These are phyloP conservation scores for Coenonympha arcania DNA, from an alignment of 2,888 invertebrate genomes.

Conservation along the genomic window DNA sequence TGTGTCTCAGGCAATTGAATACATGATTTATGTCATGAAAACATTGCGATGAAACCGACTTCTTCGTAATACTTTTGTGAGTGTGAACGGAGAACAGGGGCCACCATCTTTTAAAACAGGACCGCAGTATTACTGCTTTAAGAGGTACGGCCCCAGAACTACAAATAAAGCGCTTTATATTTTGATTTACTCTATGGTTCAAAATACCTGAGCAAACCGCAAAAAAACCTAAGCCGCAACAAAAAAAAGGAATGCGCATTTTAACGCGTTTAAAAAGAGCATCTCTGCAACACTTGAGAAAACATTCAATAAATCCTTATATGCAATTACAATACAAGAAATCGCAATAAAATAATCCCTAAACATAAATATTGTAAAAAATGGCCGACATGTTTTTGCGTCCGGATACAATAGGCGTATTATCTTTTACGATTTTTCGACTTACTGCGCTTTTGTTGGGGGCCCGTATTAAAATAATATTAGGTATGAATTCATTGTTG, in stretches of 20 bases:
- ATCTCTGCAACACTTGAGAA: conserved; percentile 27
- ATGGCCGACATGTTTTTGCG: conserved; percentile 15
- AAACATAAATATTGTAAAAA: conserved; percentile 20
- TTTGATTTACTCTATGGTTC: neutral
- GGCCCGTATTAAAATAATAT: conserved; percentile 14
- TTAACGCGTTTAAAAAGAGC: conserved; percentile 13
- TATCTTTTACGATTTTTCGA: conserved; percentile 25
- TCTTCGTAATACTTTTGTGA: too few relatives aligned
- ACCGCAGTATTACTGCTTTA: too few relatives aligned
- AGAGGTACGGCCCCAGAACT: too few relatives aligned
- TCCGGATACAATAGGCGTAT: conserved; percentile 18
- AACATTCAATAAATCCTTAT: conserved; percentile 23
- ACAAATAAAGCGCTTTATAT: too few relatives aligned
- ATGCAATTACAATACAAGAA: conserved; percentile 14
- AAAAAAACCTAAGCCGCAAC: conserved; percentile 5
- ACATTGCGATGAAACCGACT: too few relatives aligned
- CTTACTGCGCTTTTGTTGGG: conserved; percentile 19
- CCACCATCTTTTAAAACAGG: too few relatives aligned
- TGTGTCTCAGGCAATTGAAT: too few relatives aligned
- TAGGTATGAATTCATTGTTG: conserved; percentile 14
- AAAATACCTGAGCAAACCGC: neutral
- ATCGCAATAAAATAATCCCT: conserved; percentile 24
- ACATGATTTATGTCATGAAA: too few relatives aligned
- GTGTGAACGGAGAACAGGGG: too few relatives aligned
- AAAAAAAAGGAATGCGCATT: conserved; percentile 7